A percentile compares a stretch with the other conserved stretches of the same genome.
phyloP scores from a whole-genome alignment of 2,797 vertebrate species.

The Poecilia picta region DNA sequence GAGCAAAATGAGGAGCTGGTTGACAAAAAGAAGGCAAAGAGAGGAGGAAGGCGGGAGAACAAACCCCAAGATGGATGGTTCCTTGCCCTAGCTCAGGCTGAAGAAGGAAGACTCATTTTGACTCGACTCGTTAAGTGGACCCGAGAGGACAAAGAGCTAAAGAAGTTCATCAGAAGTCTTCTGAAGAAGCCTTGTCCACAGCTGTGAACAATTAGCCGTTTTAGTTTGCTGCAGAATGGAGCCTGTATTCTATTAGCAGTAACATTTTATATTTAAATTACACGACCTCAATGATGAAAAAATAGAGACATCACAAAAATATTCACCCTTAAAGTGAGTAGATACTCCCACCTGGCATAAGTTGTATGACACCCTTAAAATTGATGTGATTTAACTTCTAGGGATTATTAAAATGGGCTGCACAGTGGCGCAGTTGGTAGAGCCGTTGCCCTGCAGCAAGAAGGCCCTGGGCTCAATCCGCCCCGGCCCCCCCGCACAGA shows the following conservation, averaged over 20 bases:
- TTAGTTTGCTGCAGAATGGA: not conserved
- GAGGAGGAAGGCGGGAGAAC: conserved; percentile 23
- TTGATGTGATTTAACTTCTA: not conserved
- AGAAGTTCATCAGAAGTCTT: conserved; percentile 79
- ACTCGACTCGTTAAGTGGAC: conserved; percentile 81
- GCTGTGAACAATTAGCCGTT: conserved; percentile 17
- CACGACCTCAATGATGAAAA: no score
- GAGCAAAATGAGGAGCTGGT: conserved; percentile 15
- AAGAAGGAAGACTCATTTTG: conserved; percentile 77
- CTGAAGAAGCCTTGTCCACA: conserved; percentile 76
- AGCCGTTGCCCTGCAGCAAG: no score
- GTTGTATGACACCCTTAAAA: not conserved
- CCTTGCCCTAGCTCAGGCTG: conserved; percentile 74
- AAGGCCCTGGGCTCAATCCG: no score
- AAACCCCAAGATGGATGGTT: conserved; percentile 51
- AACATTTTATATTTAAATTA: not conserved
- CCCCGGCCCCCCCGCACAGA: no score
- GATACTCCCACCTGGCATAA: not conserved
- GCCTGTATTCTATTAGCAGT: not conserved
- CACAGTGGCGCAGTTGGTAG: no score
- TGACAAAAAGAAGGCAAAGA: conserved; percentile 30
- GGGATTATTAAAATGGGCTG: no score
- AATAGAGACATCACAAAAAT: not conserved
- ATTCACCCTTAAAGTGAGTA: not conserved
- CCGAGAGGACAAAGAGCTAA: conserved; percentile 80